Conservation (phyloP, 2,888 invertebrate genomes). For the Margaritifera margaritifera region DNA sequence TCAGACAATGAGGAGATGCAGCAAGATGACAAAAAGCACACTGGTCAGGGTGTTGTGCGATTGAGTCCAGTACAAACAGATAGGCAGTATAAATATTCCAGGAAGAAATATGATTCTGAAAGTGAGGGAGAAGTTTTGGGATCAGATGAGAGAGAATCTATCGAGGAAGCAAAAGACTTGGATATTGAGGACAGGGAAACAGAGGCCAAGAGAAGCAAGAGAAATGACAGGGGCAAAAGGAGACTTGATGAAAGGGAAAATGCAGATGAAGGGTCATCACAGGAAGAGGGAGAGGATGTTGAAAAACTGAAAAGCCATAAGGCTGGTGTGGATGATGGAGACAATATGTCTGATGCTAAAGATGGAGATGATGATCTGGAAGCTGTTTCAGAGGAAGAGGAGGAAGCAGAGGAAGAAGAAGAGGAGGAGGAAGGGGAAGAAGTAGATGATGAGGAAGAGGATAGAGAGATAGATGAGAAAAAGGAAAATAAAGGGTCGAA, state of each 20-base stretch:
- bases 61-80: too few species aligned
- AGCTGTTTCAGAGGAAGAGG: constrained; percentile 3
- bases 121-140: too few species aligned
- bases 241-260: background rate
- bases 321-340: background rate
- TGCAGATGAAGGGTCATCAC: background rate
- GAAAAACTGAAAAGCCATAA: background rate
- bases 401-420: constrained; percentile 9
- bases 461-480: constrained; percentile 22
- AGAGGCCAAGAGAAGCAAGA: background rate
- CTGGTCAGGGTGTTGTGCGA: background rate
- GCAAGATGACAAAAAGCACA: background rate
- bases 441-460: constrained; percentile 7
- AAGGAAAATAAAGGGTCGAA: constrained; percentile 5
- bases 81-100: too few species aligned
- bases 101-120: too few species aligned
- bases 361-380: constrained; percentile 1
- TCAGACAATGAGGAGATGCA: background rate
- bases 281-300: constrained; percentile 2
- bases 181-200: background rate
- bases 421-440: constrained; percentile 9
- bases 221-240: background rate
- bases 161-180: background rate
- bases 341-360: constrained; percentile 8
- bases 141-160: too few species aligned